Evolutionary conservation across 2,888 invertebrate species (phyloP), one percentile per base, ranked within the genome.

Genomic region (Acleris holmiana): DNA sequence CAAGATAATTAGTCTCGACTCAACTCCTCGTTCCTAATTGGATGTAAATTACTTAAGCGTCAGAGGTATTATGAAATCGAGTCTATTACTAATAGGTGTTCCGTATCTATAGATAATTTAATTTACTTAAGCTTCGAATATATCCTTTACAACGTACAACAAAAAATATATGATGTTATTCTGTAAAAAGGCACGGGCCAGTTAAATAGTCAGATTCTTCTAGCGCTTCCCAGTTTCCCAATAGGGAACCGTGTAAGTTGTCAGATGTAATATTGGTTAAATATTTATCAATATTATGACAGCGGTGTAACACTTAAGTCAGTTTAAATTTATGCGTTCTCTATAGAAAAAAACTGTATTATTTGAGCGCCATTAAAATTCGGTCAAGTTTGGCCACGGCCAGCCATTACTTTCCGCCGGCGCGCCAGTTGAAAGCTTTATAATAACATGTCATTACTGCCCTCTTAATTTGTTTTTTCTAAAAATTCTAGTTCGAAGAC

Each of bases 371-470:
- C 77, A 80, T 84, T 83, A 83, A 82, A 82, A 77, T 77, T 81
- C 79, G 73, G 79, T 80, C 76, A 73, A 74, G 74, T 72, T 44
- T 17, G 44, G 62, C 50, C 44, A 49, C 48, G 19, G 41, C 73
- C 71, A 67, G 68, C 73, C 73, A 75, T 78, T 77, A 79, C 75
- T 76, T 73, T 69, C 64, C 59, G 15, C 66, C 69, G 70, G 67
- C 73, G 71, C 71, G 72, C 68, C 73, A 70, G 78, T 80, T 76
- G 76, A 77, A 77, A 79, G 74, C 61, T 59, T 57, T 73, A 72
- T 85, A 85, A 83, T 85, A 80, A 83, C 75, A 78, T 82, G 72
- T 85, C 75, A 85, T 86, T 85, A 85, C 71, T 69, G 68, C 69
- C 71, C 77, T 77, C 76, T 73, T 74, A 73, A 74, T 73, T 74